Base-by-base conservation (phyloP, 1,140 invertebrate genomes). In the Listronotus oregonensis region DNA sequence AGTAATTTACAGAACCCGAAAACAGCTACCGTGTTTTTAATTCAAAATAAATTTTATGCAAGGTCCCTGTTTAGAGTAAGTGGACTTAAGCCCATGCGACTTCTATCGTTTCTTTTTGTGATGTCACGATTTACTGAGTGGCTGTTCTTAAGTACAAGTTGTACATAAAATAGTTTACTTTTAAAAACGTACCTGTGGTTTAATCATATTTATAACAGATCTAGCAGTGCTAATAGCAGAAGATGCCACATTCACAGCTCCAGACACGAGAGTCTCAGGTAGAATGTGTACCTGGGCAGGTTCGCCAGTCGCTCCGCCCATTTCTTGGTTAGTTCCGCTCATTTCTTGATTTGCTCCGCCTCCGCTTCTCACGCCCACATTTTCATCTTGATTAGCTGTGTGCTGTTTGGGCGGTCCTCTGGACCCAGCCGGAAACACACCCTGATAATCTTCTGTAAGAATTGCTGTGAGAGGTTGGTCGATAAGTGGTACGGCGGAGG, bases 181-280 rank as follows among this genome's bases (percentile, higher is more conserved):
- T 1, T 3, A 5, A 44, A 15, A n/a, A 43, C 58, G 40, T 49
- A 71, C 72, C 31, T 68, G 51, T 32, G 70, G 66, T 7, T 68
- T 64, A 17, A 73, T 66, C 44, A 80, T 73, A 67, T 69, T 77
- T 6, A 79, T 68, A 11, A 80, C 76, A n/a, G 72, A 72, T 37
- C 75, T 62, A 27, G 78, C 77, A 8, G 77, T 80, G 34, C 69
- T 77, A 14, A 78, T 73, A 11, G 79, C 79, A 10, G 75, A 73
- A 5, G 78, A 75, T 34, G 80, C 80, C n/a, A 78, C 75, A 49
- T 73, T 74, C 4, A 78, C 76, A 0, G 78, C 80, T 6, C 78
- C 79, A 56, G 71, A 68, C 8, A 81, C 73, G 21, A 81, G 67
- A 54, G 69, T 73, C 34, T 78, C 78, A 10, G 73, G 77, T 15